Base-by-base conservation (phyloP, 2,797 vertebrate species). In the Argentina silus region DNA sequence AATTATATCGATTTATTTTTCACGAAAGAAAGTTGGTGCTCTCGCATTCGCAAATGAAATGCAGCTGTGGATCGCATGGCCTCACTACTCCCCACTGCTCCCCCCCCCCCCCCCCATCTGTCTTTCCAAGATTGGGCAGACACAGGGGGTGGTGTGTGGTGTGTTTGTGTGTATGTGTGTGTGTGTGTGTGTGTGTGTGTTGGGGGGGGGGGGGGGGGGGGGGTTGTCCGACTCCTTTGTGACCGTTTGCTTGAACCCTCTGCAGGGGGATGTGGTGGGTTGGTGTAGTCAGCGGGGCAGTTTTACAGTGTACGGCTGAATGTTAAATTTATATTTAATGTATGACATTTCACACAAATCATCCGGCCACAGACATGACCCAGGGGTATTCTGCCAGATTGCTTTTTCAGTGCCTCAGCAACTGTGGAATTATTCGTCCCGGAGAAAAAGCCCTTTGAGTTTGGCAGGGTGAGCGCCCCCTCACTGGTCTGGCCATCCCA, bases 341-440 rank as follows among this genome's bases (percentile, higher is more conserved):
- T 94, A 95, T 94, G 94, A 94, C 94, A 95, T 95, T 95, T 94
- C 93, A 93, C 93, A 95, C 94, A 94, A 95, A 94, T 95, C 94
- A 94, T 93, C 91, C 87, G 86, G 90, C 93, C 93, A 92, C 93
- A 94, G 93, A 95, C 93, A 93, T 90, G 93, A 94, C 94, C 94
- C 94, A 88, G 89, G 93, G 94, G 93, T 94, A 94, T 94, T 93
- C 91, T 89, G 90, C 93, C 27, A 94, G 93, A 94, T 95, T 95
- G 94, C 93, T 94, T 95, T 94, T 93, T 95, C 93, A 95, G 93
- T 94, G 93, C 93, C 93, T 93, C 93, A 93, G 93, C 93, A 93
- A 94, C 91, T 94, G 92, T 93, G 92, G 93, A 94, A 94, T 95
- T 94, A 93, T 93, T 94, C 92, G 93, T 94, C 92, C 91, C 89